A percentile compares a stretch with the other conserved stretches of the same genome.
Evolutionary conservation across 2,113 vertebrate genomes (phyloP).

Genomic region (Osmerus mordax): DNA sequence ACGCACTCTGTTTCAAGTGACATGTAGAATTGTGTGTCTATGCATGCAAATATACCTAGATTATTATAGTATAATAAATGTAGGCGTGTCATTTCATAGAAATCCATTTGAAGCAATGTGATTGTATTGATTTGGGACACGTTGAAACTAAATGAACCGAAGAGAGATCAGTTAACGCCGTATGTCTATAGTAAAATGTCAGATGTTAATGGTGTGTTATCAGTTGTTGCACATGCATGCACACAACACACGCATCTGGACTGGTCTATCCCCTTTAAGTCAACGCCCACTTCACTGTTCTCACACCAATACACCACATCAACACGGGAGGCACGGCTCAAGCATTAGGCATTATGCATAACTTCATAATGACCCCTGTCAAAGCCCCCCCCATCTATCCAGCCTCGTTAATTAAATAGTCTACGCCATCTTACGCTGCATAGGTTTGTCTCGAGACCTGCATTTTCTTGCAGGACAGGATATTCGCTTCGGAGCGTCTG

Average conservation of each 20-base stretch:
- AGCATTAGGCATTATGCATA: not conserved
- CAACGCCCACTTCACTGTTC: conserved; percentile 43
- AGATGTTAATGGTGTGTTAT: not conserved
- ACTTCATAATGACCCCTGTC: conserved; percentile 20
- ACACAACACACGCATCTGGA: conserved; percentile 11
- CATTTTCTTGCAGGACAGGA: conserved; percentile 21
- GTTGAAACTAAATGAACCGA: no score
- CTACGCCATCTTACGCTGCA: conserved; percentile 43
- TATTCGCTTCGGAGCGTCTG: conserved; percentile 30
- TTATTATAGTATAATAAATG: no score
- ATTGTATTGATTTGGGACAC: no score
- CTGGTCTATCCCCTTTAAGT: conserved; percentile 26
- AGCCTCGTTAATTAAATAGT: conserved; percentile 22
- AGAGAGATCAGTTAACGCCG: no score
- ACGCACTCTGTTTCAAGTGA: no score
- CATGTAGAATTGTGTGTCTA: no score
- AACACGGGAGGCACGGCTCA: conserved; percentile 30
- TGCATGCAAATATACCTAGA: no score
- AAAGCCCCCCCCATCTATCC: not conserved
- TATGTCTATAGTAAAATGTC: no score
- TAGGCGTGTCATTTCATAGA: no score
- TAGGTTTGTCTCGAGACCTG: not conserved
- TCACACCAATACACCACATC: conserved; percentile 48
- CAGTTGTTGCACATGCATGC: not conserved
- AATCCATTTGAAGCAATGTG: no score